Base-by-base conservation (phyloP, 2,888 invertebrate species). In the Serrognathus titanus region DNA sequence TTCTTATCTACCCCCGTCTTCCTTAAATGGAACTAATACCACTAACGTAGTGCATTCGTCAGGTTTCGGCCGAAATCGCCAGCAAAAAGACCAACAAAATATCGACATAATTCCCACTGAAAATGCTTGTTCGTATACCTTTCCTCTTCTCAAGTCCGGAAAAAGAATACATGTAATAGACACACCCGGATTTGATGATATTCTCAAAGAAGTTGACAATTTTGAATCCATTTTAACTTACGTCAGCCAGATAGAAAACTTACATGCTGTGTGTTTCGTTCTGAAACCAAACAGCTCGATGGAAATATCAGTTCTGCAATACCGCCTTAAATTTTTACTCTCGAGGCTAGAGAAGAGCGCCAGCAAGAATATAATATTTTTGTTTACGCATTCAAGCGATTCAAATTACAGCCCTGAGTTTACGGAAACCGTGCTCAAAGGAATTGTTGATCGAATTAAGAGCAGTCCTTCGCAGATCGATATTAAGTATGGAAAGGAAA, bases 41-140 rank as follows among this genome's bases (percentile, higher is more conserved):
- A 48, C 69, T 55, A 64, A 58, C 3, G 48, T 63, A 39, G 51
- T 60, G 37, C 58, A 60, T 31, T 40, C 46, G 11, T 52, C 69
- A 5, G 50, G 59, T 1, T n/a, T n/a, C n/a, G n/a, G n/a, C n/a
- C n/a, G n/a, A n/a, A n/a, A n/a, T n/a, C n/a, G n/a, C n/a, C 63
- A 62, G 31, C 39, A 53, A 8, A 71, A 73, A 53, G 60, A 64
- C 36, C 51, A 52, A 24, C 36, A 47, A 9, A 51, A 60, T 47
- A 20, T 60, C 10, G 61, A 60, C 6, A 58, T 48, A 38, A 63
- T 63, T 2, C 61, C 63, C 24, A 66, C 66, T 8, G 61, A 64
- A 56, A 47, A 49, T 16, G 45, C 75, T 90, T 92, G 10, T 87
- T 86, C 53, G 89, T 92, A 73, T 90, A 91, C 50, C 1, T 67